These are phyloP conservation scores for Polyodon spathula DNA, from an alignment of 2,113 vertebrate species.

Conservation along the genomic window DNA sequence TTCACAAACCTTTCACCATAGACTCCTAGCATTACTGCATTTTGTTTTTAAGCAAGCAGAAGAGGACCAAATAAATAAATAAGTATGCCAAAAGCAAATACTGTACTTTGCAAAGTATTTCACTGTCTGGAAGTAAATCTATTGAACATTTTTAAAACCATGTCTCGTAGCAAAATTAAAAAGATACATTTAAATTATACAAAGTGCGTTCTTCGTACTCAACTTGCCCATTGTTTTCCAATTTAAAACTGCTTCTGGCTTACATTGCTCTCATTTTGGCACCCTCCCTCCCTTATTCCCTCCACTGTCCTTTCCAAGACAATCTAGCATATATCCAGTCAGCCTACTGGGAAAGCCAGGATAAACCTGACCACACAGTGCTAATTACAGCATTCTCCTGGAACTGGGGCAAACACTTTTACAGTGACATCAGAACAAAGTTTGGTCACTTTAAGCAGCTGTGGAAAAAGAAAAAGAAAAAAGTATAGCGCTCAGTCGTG, in stretches of 20 bases:
- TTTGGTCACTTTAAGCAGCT: no score
- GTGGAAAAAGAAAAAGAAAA: no score
- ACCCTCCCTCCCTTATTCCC: slow-evolving; percentile 17
- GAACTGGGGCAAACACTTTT: not conserved
- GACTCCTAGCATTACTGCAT: no score
- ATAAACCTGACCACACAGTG: slow-evolving; percentile 32
- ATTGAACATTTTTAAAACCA: slow-evolving; percentile 31
- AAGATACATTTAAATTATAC: slow-evolving; percentile 18
- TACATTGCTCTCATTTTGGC: slow-evolving; percentile 55
- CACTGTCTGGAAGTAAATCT: slow-evolving; percentile 9
- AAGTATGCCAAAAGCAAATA: not conserved
- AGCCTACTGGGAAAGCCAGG: slow-evolving; percentile 27
- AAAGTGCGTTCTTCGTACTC: slow-evolving; percentile 21
- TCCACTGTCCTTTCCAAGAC: not conserved
- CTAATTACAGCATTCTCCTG: slow-evolving; percentile 29
- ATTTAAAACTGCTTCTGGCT: slow-evolving; percentile 35
- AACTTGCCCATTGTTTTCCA: slow-evolving; percentile 26
- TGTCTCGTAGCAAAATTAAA: slow-evolving; percentile 24
- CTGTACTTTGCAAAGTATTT: not conserved
- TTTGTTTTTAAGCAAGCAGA: no score
- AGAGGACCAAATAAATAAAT: slow-evolving; percentile 1
- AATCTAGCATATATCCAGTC: slow-evolving; percentile 24
- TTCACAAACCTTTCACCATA: no score
- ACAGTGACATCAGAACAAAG: no score
- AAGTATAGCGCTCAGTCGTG: no score